Percentiles rank a stretch among this genome's conserved stretches.
phyloP scores from a whole-genome alignment of 2,797 vertebrate genomes.

The Eurystomus glaucurus region DNA sequence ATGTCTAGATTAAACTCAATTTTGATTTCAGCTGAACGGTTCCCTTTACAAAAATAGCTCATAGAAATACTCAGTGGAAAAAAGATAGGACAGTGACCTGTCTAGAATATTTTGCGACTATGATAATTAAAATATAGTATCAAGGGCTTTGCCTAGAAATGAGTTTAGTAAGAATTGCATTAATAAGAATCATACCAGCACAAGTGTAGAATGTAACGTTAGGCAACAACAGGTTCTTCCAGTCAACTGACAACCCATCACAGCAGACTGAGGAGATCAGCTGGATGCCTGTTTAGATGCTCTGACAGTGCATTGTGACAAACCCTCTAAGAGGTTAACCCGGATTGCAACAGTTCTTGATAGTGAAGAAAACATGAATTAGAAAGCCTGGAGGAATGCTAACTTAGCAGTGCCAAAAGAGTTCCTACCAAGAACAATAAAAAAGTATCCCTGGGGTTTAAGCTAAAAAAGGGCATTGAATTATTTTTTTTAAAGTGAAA shows the following conservation, averaged over 20 bases:
- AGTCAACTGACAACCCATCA: background rate
- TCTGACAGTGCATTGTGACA: background rate
- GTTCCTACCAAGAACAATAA: conserved; percentile 55
- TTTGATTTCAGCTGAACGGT: conserved; percentile 11
- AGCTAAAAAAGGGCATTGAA: conserved; percentile 44
- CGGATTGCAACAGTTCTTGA: conserved; percentile 28
- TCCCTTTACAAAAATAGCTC: background rate
- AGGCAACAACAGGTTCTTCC: background rate
- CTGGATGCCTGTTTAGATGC: background rate
- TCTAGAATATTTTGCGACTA: background rate
- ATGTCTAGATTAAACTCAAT: conserved; percentile 10
- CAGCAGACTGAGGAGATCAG: rapidly evolving
- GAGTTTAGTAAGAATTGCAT: background rate
- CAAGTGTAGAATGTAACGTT: background rate
- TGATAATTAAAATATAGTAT: background rate
- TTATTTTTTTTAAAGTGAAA: conserved; percentile 30
- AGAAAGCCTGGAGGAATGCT: background rate
- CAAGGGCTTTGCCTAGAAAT: background rate
- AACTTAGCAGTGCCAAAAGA: conserved; percentile 41
- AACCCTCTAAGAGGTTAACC: conserved; percentile 18
- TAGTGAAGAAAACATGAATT: conserved; percentile 41
- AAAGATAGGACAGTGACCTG: background rate
- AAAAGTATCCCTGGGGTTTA: conserved; percentile 65
- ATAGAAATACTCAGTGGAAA: background rate
- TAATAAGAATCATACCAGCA: background rate